These are phyloP conservation scores for Bostrychus sinensis DNA, from an alignment of 2,113 vertebrate genomes.

Conservation along the genomic window DNA sequence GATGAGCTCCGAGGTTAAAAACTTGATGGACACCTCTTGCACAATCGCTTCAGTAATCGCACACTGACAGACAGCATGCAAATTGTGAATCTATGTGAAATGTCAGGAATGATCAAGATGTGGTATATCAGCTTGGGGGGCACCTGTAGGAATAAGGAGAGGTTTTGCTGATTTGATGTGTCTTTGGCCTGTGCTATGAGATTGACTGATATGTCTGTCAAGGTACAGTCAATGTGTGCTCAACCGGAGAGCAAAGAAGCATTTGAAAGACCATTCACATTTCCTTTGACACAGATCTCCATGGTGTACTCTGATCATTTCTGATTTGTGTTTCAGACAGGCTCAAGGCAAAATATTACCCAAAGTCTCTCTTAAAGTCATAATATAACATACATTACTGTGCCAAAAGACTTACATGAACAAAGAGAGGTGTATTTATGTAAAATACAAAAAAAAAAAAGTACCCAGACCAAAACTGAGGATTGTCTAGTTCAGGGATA, in stretches of 20 bases:
- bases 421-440: too few species aligned
- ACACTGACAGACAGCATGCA: constrained; percentile 52
- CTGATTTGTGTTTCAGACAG: constrained; percentile 26
- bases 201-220: constrained; percentile 20
- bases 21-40: constrained; percentile 42
- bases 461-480: too few species aligned
- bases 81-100: constrained; percentile 58
- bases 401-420: too few species aligned
- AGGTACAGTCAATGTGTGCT: neutral
- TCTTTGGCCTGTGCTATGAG: neutral
- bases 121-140: neutral
- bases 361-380: constrained; percentile 29
- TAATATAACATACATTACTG: too few species aligned
- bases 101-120: constrained; percentile 47
- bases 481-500: too few species aligned
- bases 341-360: constrained; percentile 28
- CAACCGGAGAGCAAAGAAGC: constrained; percentile 8
- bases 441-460: too few species aligned
- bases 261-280: constrained; percentile 29
- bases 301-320: neutral
- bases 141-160: constrained; percentile 4
- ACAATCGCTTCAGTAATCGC: constrained; percentile 45
- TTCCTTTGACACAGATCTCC: constrained; percentile 5
- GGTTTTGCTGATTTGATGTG: constrained; percentile 2
- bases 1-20: constrained; percentile 31